Evolutionary conservation across 2,113 vertebrate species (phyloP).

Genomic region (Lepisosteus osseus): DNA sequence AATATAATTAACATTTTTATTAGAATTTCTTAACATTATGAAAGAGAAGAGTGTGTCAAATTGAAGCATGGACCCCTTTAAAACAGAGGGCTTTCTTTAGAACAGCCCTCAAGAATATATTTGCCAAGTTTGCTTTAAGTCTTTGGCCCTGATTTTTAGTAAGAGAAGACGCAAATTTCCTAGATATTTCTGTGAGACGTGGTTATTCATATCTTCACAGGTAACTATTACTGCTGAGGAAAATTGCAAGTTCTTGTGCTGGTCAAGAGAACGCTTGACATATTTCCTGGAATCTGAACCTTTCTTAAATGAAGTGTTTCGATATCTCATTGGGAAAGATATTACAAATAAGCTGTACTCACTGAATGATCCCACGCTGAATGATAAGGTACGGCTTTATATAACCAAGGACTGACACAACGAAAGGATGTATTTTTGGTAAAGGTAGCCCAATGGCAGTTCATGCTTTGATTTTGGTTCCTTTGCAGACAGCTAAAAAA

Average conservation of each 20-base stretch:
- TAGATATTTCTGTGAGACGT: not conserved
- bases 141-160: too few species aligned
- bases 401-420: not conserved
- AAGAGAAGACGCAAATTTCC: too few species aligned
- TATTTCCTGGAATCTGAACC: slow-evolving; percentile 93
- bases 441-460: not conserved
- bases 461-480: slow-evolving; percentile 7
- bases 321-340: slow-evolving; percentile 95
- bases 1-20: too few species aligned
- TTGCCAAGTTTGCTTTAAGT: too few species aligned
- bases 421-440: not conserved
- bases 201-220: slow-evolving; percentile 49
- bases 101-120: too few species aligned
- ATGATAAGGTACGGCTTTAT: slow-evolving; percentile 79
- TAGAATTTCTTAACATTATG: too few species aligned
- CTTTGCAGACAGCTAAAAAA: slow-evolving; percentile 78
- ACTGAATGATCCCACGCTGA: slow-evolving; percentile 92
- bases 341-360: slow-evolving; percentile 98
- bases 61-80: too few species aligned
- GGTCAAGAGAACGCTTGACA: slow-evolving; percentile 92
- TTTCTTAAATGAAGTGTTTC: slow-evolving; percentile 93
- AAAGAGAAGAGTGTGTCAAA: too few species aligned
- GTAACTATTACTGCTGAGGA: slow-evolving; percentile 93
- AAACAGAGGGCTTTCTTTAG: too few species aligned
- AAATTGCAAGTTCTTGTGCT: slow-evolving; percentile 90